These are phyloP conservation scores for Lysiphlebus fabarum DNA, from an alignment of 1,140 invertebrate species.

Conservation along the genomic window DNA sequence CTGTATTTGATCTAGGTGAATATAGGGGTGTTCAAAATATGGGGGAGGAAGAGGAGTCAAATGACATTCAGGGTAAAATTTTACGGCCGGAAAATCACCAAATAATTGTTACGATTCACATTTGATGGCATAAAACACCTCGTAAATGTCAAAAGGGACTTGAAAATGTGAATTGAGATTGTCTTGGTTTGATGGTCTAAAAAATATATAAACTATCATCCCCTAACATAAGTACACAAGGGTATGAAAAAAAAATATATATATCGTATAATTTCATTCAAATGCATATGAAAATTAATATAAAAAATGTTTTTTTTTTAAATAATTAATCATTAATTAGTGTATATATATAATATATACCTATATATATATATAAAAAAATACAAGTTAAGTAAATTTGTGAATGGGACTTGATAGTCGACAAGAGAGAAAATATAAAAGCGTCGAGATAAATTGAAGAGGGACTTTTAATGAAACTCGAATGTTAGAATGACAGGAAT, in stretches of 20 bases:
- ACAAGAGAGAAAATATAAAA: background rate
- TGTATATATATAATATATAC: too few relatives aligned
- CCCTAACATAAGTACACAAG: conserved; percentile 11
- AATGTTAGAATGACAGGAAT: conserved; percentile 45
- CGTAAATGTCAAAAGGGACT: conserved; percentile 51
- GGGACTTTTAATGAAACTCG: conserved; percentile 46
- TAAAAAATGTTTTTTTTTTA: background rate
- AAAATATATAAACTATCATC: conserved; percentile 6
- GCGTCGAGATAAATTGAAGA: background rate
- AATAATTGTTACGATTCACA: conserved; percentile 24
- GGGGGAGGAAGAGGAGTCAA: background rate
- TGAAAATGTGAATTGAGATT: background rate
- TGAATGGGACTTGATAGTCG: background rate
- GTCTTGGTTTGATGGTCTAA: too few relatives aligned
- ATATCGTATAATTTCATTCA: conserved; percentile 38
- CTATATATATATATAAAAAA: too few relatives aligned
- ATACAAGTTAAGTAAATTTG: background rate
- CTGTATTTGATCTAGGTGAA: background rate
- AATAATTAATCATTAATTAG: background rate
- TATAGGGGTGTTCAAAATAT: background rate
- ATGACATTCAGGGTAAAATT: conserved; percentile 16
- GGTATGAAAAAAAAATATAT: background rate
- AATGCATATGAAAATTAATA: background rate
- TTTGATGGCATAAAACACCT: conserved; percentile 56
- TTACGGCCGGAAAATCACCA: conserved; percentile 24